Conservation (phyloP, 2,797 vertebrate genomes). For the Sebastolobus alascanus region DNA sequence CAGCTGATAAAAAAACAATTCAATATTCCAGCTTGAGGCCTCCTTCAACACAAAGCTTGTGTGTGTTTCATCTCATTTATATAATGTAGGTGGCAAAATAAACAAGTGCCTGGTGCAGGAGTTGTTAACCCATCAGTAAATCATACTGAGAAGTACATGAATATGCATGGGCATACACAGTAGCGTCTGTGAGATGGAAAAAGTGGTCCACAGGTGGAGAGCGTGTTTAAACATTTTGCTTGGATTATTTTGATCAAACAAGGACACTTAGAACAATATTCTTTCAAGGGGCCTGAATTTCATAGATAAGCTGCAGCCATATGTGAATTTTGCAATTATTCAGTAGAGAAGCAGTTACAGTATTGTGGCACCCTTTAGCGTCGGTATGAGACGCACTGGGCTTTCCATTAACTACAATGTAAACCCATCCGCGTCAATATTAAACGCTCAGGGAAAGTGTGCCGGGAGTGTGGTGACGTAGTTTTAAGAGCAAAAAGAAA, state of each 20-base stretch:
- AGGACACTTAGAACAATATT: background rate
- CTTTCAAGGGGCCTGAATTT: background rate
- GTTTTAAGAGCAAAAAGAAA: too few relatives aligned
- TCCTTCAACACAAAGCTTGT: background rate
- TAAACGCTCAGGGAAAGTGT: too few relatives aligned
- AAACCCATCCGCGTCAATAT: too few relatives aligned
- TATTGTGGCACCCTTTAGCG: background rate
- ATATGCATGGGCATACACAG: conserved; percentile 15
- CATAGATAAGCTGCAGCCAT: background rate
- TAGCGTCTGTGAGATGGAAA: background rate
- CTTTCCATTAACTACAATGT: too few relatives aligned
- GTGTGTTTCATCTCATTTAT: conserved; percentile 28
- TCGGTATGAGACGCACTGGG: too few relatives aligned
- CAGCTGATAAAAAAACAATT: background rate
- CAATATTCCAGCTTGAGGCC: background rate
- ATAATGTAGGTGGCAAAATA: conserved; percentile 11
- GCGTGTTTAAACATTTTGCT: background rate
- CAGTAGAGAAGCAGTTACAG: background rate
- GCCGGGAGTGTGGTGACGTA: too few relatives aligned
- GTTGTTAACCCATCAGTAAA: conserved; percentile 19
- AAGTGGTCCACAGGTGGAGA: background rate
- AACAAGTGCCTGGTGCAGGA: background rate
- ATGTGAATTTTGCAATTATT: conserved; percentile 1
- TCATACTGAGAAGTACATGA: background rate
- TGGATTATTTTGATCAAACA: background rate